These are phyloP conservation scores for Megaptera novaeangliae DNA, from an alignment of 2,113 vertebrate species.

Conservation along the genomic window DNA sequence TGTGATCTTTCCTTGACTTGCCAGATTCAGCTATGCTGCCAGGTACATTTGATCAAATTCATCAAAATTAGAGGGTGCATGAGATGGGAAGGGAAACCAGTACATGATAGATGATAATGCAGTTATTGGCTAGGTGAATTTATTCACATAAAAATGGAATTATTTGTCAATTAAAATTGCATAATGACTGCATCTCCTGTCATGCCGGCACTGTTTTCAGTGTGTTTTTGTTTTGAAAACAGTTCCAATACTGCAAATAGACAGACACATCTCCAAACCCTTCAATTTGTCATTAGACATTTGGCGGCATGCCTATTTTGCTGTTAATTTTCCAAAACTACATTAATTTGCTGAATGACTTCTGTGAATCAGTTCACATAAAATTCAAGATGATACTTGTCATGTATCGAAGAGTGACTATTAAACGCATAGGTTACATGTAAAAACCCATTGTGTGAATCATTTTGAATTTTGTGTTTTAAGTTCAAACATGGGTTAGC, in stretches of 20 bases:
- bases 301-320: slow-evolving; percentile 83
- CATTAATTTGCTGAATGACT: slow-evolving; percentile 83
- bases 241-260: slow-evolving; percentile 78
- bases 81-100: slow-evolving; percentile 42
- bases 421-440: slow-evolving; percentile 80
- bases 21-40: slow-evolving; percentile 42
- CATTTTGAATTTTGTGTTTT: slow-evolving; percentile 80
- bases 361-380: slow-evolving; percentile 82
- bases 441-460: slow-evolving; percentile 76
- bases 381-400: slow-evolving; percentile 80
- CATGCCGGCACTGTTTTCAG: slow-evolving; percentile 74
- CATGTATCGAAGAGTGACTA: slow-evolving; percentile 79
- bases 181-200: slow-evolving; percentile 76
- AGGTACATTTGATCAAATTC: slow-evolving; percentile 70
- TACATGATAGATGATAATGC: slow-evolving; percentile 52
- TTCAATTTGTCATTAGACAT: slow-evolving; percentile 83
- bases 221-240: slow-evolving; percentile 83
- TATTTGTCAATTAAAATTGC: slow-evolving; percentile 82
- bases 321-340: slow-evolving; percentile 84
- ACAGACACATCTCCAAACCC: slow-evolving; percentile 82
- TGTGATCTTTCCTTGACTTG: slow-evolving; percentile 57
- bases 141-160: slow-evolving; percentile 76
- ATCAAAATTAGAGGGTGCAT: slow-evolving; percentile 56
- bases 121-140: slow-evolving; percentile 73
- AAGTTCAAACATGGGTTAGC: slow-evolving; percentile 79